Conservation (phyloP, 2,888 invertebrate genomes). For the Pegoplata infirma region DNA sequence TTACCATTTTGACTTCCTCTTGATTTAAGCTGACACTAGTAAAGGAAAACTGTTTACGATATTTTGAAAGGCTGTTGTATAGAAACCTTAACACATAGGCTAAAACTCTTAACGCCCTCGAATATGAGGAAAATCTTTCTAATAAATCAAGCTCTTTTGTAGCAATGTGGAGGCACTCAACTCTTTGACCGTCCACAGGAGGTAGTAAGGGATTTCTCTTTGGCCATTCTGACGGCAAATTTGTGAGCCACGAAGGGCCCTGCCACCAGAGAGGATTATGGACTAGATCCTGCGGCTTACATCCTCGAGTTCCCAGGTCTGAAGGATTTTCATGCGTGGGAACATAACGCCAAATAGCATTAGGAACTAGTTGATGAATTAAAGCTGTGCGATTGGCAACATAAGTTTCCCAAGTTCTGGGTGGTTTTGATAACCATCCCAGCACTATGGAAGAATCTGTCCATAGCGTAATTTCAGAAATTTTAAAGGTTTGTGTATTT, state of each 20-base stretch:
- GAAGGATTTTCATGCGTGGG: conserved; percentile 15
- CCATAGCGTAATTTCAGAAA: neutral
- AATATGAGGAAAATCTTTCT: neutral
- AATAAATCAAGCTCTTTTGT: neutral
- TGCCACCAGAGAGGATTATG: neutral
- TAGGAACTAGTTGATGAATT: neutral
- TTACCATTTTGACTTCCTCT: too few relatives aligned
- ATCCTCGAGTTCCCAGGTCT: conserved; percentile 31
- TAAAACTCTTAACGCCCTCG: neutral
- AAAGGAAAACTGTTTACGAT: neutral
- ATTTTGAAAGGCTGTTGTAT: neutral
- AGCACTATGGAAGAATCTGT: conserved; percentile 8
- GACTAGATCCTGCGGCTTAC: neutral
- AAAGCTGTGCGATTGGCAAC: conserved; percentile 1
- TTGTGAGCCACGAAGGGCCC: neutral
- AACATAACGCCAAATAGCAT: conserved; percentile 6
- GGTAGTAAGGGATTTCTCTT: neutral
- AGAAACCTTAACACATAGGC: neutral
- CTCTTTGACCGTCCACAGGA: neutral
- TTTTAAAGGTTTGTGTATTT: neutral
- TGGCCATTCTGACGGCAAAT: conserved; percentile 4
- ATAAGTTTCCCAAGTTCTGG: neutral
- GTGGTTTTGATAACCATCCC: neutral
- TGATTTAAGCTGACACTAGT: neutral
- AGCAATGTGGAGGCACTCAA: neutral